Conservation (phyloP, 1,140 invertebrate species). For the Homarus americanus region DNA sequence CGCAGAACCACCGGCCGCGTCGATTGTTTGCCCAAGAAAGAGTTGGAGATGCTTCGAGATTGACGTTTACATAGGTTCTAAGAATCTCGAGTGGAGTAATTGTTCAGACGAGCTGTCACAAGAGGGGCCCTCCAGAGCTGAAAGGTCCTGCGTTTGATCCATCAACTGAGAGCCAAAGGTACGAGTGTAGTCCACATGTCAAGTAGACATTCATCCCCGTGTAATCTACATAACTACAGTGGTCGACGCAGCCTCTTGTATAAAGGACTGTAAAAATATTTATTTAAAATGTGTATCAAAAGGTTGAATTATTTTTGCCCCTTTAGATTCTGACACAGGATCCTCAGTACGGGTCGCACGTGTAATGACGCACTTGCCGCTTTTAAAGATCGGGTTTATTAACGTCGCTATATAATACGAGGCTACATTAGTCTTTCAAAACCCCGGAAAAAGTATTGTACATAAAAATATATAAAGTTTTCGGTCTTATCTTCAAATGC, state of each 20-base stretch:
- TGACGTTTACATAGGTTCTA: constrained; percentile 71
- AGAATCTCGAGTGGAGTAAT: constrained; percentile 62
- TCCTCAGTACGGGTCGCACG: background rate
- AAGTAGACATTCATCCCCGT: constrained; percentile 60
- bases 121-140: constrained; percentile 23
- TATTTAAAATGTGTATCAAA: constrained; percentile 49
- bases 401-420: constrained; percentile 18
- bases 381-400: constrained; percentile 15
- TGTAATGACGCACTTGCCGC: constrained; percentile 56
- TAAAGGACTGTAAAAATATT: constrained; percentile 55
- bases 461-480: constrained; percentile 29
- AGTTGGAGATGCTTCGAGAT: constrained; percentile 66
- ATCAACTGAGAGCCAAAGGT: constrained; percentile 19
- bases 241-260: background rate
- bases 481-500: constrained; percentile 45
- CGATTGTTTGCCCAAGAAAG: constrained; percentile 71
- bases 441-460: constrained; percentile 22
- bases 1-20: constrained; percentile 58
- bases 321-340: constrained; percentile 13
- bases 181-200: constrained; percentile 51
- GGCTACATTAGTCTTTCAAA: constrained; percentile 39
- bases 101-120: constrained; percentile 63
- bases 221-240: constrained; percentile 41
- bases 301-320: constrained; percentile 40
- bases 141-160: constrained; percentile 63